Percentiles rank a stretch among this genome's conserved stretches.
phyloP scores from a whole-genome alignment of 2,888 invertebrate genomes.

The Ophioninae sp. region DNA sequence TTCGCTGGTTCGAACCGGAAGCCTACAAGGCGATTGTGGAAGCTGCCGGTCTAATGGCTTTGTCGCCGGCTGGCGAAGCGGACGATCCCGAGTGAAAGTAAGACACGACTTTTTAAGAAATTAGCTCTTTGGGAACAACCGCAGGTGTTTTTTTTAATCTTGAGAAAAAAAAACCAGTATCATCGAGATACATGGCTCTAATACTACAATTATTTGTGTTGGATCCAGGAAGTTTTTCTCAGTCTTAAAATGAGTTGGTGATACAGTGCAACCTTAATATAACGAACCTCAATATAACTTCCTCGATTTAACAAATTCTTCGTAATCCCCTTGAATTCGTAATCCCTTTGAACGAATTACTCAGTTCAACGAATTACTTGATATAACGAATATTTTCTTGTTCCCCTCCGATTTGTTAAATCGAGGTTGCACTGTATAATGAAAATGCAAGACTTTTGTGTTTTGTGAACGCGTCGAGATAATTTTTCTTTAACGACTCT shows the following conservation, averaged over 20 bases:
- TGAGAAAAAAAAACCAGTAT: constrained; percentile 19
- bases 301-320: too few species aligned
- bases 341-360: too few species aligned
- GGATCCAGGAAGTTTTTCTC: constrained; percentile 5
- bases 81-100: constrained; percentile 75
- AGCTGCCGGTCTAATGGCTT: constrained; percentile 76
- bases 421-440: too few species aligned
- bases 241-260: background rate
- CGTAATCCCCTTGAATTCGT: too few species aligned
- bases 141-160: constrained; percentile 40
- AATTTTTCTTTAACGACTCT: background rate
- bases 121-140: constrained; percentile 33
- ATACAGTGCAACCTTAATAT: too few species aligned
- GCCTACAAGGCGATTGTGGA: constrained; percentile 78
- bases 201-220: constrained; percentile 27
- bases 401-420: too few species aligned
- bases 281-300: too few species aligned
- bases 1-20: constrained; percentile 81
- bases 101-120: constrained; percentile 42
- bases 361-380: too few species aligned
- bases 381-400: too few species aligned
- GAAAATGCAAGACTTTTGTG: constrained; percentile 16
- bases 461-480: constrained; percentile 36
- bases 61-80: constrained; percentile 74
- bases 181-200: constrained; percentile 16